Base-by-base conservation (phyloP, 1,140 invertebrate genomes). In the Drosophila guanche region DNA sequence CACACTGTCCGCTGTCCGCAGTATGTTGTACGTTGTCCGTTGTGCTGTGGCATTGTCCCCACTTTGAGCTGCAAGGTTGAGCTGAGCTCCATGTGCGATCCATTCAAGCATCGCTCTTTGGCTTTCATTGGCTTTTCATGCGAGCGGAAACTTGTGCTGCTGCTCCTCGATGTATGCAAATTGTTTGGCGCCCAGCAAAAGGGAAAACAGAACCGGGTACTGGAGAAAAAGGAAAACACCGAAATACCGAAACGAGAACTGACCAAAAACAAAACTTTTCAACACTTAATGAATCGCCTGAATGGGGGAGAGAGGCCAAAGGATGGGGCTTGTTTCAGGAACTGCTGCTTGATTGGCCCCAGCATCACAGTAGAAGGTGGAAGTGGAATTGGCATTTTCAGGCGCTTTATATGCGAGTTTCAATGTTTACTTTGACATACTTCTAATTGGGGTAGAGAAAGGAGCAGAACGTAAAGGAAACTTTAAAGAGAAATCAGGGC, bases 241-340 rank as follows among this genome's bases (percentile, higher is more conserved):
- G 41, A 65, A 63, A 67, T 33, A 51, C 20, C 46, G 25, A 23
- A 27, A 27, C 41, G 63, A 71, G 74, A 58, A 78, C 58, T 88
- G 83, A 75, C 78, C 81, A 78, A 88, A 81, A 73, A 74, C 78
- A 88, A 86, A 86, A 86, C 74, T 86, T 86, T 88, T 69, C 73
- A 84, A 78, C 81, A 86, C 83, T 79, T 88, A 86, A 86, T 86
- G 81, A 86, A 86, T 78, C 70, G 70, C 62, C 68, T 40, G 6
- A 53, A 20, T 41, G 16, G 22, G 10, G 25, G 42, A 16, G 7
- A 22, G 25, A 20, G 1, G 16, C 8, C 3, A 42, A 3, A 29
- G 33, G 60, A 57, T 57, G 66, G 71, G 51, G 37, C 53, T 58
- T 61, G 54, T 29, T 53, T 60, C 43, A 48, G 46, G 29, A 59